Base-by-base conservation (phyloP, 2,797 vertebrate species). In the Lepus oiostolus region DNA sequence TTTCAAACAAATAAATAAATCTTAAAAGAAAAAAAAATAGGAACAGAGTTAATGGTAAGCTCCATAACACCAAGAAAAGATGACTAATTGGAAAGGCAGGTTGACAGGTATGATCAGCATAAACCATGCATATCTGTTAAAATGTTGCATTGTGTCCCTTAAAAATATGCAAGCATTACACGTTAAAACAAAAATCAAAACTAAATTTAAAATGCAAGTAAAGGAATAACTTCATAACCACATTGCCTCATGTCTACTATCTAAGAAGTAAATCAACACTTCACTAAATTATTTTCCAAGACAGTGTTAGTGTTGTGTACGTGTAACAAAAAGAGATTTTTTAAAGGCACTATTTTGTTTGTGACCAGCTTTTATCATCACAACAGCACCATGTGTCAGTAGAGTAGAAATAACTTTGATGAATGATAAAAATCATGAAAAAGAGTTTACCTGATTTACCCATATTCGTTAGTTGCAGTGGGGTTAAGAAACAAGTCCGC, bases 261-360 rank as follows among this genome's bases (percentile, higher is more conserved):
- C 22, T 74, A 13, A 87, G 32, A 94, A 54, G 65, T 24, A 80
- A 92, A 79, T 14, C 26, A 75, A 79, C 30, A 63, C n/a, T 42
- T 65, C 72, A 85, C 21, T 71, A n/a, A 70, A 85, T 38, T 90
- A n/a, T 60, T 32, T 50, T 50, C 14, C 24, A 92, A 68, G 91
- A n/a, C 17, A 68, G 5, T 82, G 3, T 75, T 72, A 24, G 22
- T 50, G 68, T 47, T 75, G 11, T 7, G n/a, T 17, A 11, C 42
- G 63, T 22, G 26, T 67, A 72, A 72, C 26, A 68, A 16, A 77
- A 90, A 80, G 26, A 47, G 21, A 22, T 80, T 35, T 80, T 52
- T 88, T 63, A 52, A 83, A 90, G 63, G 58, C 16, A 63, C 62
- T 88, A 11, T 38, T 92, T 84, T 92, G 13, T 58, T 2, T 50